These are phyloP conservation scores for Araneus ventricosus DNA, from an alignment of 1,140 invertebrate species.

Conservation along the genomic window DNA sequence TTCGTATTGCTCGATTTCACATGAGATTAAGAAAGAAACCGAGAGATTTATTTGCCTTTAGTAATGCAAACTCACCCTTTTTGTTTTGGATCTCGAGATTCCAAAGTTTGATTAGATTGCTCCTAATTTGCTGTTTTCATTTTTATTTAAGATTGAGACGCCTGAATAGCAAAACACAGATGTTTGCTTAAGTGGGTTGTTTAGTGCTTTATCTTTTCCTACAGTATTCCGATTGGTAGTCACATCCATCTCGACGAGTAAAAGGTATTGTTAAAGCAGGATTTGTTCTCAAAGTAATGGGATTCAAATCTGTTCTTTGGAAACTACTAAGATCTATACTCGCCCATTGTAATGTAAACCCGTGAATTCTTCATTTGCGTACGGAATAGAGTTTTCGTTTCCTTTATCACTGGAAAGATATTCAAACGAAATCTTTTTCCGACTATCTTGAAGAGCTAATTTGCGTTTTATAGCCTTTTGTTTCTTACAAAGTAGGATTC, in stretches of 20 bases:
- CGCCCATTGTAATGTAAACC: background rate
- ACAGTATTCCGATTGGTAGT: background rate
- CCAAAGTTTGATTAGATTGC: slow-evolving; percentile 50
- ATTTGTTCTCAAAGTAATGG: slow-evolving; percentile 17
- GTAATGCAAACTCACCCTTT: slow-evolving; percentile 29
- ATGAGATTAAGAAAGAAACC: slow-evolving; percentile 50
- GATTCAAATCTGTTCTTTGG: slow-evolving; percentile 25
- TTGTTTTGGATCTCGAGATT: slow-evolving; percentile 19
- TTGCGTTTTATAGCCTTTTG: background rate
- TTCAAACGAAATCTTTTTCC: background rate
- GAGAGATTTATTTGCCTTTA: slow-evolving; percentile 37
- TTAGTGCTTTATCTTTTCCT: background rate
- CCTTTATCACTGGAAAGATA: background rate
- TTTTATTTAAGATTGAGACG: background rate
- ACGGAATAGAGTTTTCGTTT: background rate
- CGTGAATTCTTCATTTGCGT: slow-evolving; percentile 14
- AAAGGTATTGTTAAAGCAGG: background rate
- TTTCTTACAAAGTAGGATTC: background rate
- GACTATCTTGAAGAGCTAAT: background rate
- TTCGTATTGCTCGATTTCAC: slow-evolving; percentile 36
- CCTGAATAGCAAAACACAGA: background rate
- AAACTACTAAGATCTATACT: background rate
- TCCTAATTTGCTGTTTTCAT: slow-evolving; percentile 24
- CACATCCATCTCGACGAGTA: background rate
- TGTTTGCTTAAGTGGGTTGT: slow-evolving; percentile 25